Evolutionary conservation across 1,140 invertebrate genomes (phyloP).

Genomic region (Drosophila mayri): DNA sequence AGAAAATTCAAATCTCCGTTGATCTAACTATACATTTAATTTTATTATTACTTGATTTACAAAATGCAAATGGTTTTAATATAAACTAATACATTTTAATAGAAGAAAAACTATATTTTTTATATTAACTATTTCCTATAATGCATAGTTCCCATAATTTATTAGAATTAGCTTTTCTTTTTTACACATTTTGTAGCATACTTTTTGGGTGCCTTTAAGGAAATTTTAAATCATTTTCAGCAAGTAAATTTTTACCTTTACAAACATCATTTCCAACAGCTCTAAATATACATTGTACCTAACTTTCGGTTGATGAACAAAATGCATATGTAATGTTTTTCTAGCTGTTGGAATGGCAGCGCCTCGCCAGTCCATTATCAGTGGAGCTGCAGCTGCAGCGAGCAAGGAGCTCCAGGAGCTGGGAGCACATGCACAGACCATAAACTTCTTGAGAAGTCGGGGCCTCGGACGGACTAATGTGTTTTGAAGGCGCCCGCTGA

Average conservation of each 20-base stretch:
- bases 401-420: conserved; percentile 12
- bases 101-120: neutral
- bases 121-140: neutral
- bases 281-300: neutral
- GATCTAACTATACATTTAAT: too few species aligned
- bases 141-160: neutral
- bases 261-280: neutral
- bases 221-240: neutral
- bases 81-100: neutral
- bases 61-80: neutral
- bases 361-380: conserved; percentile 62
- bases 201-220: neutral
- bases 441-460: conserved; percentile 47
- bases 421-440: conserved; percentile 61
- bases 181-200: neutral
- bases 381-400: conserved; percentile 52
- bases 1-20: too few species aligned
- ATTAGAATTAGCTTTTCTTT: neutral
- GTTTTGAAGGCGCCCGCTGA: conserved; percentile 48
- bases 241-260: neutral
- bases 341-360: neutral
- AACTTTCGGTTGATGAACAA: neutral
- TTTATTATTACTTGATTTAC: neutral
- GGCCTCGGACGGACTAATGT: conserved; percentile 62
- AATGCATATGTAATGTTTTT: neutral